A percentile compares a stretch with the other conserved stretches of the same genome.
phyloP scores from a whole-genome alignment of 2,113 vertebrate species.

The Tringa solitaria region DNA sequence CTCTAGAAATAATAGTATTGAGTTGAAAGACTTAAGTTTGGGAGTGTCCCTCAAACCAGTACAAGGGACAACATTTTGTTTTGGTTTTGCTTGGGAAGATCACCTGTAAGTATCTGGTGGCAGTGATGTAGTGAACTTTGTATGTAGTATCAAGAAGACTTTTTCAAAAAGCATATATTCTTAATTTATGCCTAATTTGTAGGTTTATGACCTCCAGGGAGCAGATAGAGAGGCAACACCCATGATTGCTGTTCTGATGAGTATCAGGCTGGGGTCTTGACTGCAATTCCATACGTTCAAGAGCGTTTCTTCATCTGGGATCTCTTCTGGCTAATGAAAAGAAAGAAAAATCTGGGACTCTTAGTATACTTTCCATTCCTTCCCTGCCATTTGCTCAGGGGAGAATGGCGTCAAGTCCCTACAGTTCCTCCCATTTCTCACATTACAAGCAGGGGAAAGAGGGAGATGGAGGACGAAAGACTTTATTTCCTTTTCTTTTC shows the following conservation, averaged over 20 bases:
- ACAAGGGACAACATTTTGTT: background rate
- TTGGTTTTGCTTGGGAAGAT: background rate
- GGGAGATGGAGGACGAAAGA: background rate
- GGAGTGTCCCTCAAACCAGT: background rate
- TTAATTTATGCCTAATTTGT: background rate
- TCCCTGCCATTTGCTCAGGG: background rate
- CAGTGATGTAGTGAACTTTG: background rate
- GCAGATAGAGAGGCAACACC: background rate
- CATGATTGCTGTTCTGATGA: background rate
- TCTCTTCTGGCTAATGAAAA: background rate
- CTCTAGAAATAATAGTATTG: constrained; percentile 18
- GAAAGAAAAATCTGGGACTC: background rate
- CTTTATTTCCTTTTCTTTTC: background rate
- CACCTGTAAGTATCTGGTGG: background rate
- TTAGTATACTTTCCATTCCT: background rate
- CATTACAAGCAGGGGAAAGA: background rate
- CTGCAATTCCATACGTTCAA: background rate
- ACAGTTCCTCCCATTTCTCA: background rate
- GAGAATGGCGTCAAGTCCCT: background rate
- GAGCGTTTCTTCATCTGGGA: background rate
- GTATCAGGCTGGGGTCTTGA: background rate
- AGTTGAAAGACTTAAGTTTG: background rate
- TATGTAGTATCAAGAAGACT: background rate
- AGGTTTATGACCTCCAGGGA: background rate
- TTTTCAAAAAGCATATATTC: background rate